A percentile compares a stretch with the other conserved stretches of the same genome.
phyloP scores from a whole-genome alignment of 2,888 invertebrate genomes.

The Globia sparganii region DNA sequence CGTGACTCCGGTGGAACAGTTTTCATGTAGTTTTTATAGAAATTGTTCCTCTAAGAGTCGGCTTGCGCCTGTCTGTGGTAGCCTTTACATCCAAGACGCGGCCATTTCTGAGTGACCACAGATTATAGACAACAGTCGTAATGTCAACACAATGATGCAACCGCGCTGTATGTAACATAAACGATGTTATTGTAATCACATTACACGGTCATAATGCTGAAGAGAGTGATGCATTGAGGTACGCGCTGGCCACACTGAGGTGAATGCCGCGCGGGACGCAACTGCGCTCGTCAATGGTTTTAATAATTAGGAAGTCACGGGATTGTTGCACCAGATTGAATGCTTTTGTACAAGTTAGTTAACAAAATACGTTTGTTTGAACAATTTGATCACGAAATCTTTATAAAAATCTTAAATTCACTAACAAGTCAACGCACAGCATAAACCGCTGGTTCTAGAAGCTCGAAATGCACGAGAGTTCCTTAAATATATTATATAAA shows the following conservation, averaged over 20 bases:
- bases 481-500: too few species aligned
- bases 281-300: too few species aligned
- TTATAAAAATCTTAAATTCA: too few species aligned
- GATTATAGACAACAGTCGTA: slow-evolving; percentile 16
- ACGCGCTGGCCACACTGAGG: too few species aligned
- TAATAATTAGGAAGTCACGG: too few species aligned
- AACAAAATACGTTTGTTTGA: neutral
- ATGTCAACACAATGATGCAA: neutral
- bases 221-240: neutral
- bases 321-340: too few species aligned
- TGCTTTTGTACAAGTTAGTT: too few species aligned
- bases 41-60: neutral
- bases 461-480: too few species aligned
- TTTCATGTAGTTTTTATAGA: neutral
- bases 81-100: neutral
- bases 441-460: too few species aligned
- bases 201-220: neutral
- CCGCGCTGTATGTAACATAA: neutral
- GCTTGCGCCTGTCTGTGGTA: neutral
- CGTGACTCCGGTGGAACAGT: neutral
- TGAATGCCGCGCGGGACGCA: too few species aligned
- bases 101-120: neutral
- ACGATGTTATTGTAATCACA: neutral
- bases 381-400: neutral
- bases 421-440: too few species aligned